Base-by-base conservation (phyloP, 2,113 vertebrate genomes). In the Neolamprologus cancellatus region DNA sequence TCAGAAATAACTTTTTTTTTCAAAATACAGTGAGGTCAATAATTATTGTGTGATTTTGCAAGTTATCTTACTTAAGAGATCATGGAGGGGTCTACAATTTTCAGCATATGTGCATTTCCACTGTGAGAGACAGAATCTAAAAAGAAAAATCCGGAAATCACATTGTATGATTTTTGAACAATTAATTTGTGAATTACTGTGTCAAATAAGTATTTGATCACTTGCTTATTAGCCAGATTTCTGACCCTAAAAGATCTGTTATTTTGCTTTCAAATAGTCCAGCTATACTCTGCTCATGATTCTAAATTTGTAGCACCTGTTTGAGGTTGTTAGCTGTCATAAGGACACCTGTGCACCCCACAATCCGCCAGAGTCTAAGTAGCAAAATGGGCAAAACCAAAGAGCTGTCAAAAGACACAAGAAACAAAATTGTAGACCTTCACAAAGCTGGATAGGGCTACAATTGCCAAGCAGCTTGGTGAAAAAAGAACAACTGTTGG, bases 311-410 rank as follows among this genome's bases (percentile, higher is more conserved):
- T 53, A 53, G 52, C n/a, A 23, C 10, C 52, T 12, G 52, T 53
- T 7, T 23, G 52, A 53, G n/a, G 1, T 53, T 0, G 2, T 3
- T 53, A 53, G 52, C 52, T 53, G n/a, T 20, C 52, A 53, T 4
- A 53, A 53, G 1, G n/a, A 53, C 5, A 53, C 52, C 10, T 23
- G 52, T 53, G 2, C 10, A 54, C n/a, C 52, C 20, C 11, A 54
- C 52, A 54, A 7, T 12, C n/a, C 20, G n/a, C 52, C 52, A 53
- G 1, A 53, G 1, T 23, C 52, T 13, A 54, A 54, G 52, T 54
- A 53, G n/a, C n/a, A 53, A 12, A 5, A 23, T 54, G 10, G 20
- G n/a, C 10, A 54, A 54, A 54, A 23, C 52, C 10, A 54, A 54
- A 23, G 52, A 53, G 20, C 52, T 54, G 20, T 54, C 11, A 7